phyloP scores from a whole-genome alignment of 1,140 invertebrate species.

The Macrosteles quadrilineatus region DNA sequence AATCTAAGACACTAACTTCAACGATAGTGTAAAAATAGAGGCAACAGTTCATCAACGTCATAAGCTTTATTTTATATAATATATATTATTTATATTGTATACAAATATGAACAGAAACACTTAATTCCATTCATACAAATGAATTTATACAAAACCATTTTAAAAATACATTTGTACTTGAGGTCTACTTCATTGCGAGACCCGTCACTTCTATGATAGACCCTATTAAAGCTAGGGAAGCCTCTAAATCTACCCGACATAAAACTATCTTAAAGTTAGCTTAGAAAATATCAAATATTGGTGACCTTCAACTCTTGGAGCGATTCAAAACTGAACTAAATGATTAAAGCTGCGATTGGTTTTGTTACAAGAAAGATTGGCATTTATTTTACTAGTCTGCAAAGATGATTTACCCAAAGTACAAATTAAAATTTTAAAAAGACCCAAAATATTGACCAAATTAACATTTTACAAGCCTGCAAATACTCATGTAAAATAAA shows the following conservation, averaged over 20 bases:
- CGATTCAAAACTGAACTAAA: no score
- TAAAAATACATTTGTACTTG: constrained; percentile 18
- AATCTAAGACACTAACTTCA: constrained; percentile 15
- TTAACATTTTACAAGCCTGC: no score
- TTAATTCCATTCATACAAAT: constrained; percentile 9
- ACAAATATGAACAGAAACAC: constrained; percentile 1
- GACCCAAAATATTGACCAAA: no score
- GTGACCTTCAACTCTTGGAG: no score
- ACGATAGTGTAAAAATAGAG: constrained; percentile 25
- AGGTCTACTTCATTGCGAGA: background rate
- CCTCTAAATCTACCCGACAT: constrained; percentile 1
- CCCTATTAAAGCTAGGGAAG: background rate
- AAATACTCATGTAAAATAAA: no score
- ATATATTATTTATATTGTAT: constrained; percentile 23
- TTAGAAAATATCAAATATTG: no score
- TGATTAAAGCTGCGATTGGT: no score
- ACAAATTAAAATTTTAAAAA: no score
- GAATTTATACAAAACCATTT: background rate
- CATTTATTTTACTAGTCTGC: no score
- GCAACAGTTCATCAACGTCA: constrained; percentile 18
- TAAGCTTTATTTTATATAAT: constrained; percentile 24
- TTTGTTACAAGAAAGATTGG: no score
- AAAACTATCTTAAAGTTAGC: background rate
- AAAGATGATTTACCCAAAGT: no score
- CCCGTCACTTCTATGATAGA: background rate